Conservation (phyloP, 2,113 vertebrate species). For the Empidonax traillii region DNA sequence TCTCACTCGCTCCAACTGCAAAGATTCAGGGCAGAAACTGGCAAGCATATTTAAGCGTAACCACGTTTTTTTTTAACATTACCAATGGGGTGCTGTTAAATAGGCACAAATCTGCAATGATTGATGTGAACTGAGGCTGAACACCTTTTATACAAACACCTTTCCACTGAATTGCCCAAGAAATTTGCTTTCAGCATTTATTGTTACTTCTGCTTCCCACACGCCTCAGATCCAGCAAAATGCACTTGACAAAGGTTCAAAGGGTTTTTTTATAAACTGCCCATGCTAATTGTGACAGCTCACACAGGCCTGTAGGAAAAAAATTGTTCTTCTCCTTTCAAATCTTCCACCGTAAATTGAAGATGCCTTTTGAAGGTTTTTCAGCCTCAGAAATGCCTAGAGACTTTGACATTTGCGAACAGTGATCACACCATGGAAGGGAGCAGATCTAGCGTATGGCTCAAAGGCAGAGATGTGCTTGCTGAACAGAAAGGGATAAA, state of each 20-base stretch:
- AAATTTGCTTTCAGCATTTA: conserved; percentile 37
- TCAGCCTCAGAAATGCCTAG: neutral
- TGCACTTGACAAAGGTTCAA: conserved; percentile 22
- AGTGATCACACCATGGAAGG: neutral
- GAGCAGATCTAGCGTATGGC: neutral
- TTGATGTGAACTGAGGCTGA: neutral
- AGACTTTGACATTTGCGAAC: conserved; percentile 4
- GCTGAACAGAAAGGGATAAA: neutral
- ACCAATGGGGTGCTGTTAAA: neutral
- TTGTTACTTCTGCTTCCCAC: conserved; percentile 26
- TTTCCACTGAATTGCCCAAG: conserved; percentile 7
- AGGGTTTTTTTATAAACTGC: neutral
- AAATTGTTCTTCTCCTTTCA: neutral
- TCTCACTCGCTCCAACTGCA: neutral
- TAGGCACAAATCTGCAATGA: neutral
- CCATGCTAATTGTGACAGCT: conserved; percentile 9
- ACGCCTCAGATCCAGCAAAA: conserved; percentile 6
- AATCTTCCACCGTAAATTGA: neutral
- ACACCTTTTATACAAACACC: neutral
- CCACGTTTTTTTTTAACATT: neutral
- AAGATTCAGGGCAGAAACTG: neutral
- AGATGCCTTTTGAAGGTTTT: neutral
- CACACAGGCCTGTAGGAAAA: neutral
- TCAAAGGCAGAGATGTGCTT: neutral
- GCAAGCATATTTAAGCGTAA: neutral